Conservation (phyloP, 2,113 vertebrate species). For the Actenoides lindsayi region DNA sequence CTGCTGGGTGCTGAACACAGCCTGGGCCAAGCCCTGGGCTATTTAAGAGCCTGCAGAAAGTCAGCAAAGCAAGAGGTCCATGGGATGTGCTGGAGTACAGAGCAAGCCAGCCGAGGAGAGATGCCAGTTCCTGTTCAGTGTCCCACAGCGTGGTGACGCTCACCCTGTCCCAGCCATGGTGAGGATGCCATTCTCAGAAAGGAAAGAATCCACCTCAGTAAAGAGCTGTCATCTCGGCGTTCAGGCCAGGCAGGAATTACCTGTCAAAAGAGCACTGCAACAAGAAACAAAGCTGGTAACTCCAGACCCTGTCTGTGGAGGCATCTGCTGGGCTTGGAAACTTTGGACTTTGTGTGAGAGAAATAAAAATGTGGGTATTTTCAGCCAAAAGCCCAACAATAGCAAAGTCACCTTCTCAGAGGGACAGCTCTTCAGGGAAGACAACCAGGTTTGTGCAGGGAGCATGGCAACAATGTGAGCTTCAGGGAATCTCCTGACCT, state of each 20-base stretch:
- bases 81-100: not conserved
- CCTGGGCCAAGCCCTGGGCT: not conserved
- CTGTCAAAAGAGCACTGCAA: not conserved
- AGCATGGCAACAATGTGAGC: not conserved
- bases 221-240: not conserved
- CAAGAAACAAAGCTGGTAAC: not conserved
- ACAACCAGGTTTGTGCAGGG: not conserved
- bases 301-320: not conserved
- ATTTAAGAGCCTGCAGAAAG: not conserved
- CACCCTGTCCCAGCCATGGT: not conserved
- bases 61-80: not conserved
- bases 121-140: not conserved
- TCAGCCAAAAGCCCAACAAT: not conserved
- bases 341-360: not conserved
- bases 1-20: not conserved
- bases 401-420: not conserved
- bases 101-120: fast-evolving
- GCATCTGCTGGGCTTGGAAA: not conserved
- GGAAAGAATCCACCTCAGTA: not conserved
- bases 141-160: fast-evolving
- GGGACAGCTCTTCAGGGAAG: not conserved
- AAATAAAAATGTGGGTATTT: not conserved
- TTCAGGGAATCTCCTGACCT: not conserved
- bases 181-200: not conserved
- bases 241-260: not conserved